Base-by-base conservation (phyloP, 2,797 vertebrate genomes). In the Nasua narica region DNA sequence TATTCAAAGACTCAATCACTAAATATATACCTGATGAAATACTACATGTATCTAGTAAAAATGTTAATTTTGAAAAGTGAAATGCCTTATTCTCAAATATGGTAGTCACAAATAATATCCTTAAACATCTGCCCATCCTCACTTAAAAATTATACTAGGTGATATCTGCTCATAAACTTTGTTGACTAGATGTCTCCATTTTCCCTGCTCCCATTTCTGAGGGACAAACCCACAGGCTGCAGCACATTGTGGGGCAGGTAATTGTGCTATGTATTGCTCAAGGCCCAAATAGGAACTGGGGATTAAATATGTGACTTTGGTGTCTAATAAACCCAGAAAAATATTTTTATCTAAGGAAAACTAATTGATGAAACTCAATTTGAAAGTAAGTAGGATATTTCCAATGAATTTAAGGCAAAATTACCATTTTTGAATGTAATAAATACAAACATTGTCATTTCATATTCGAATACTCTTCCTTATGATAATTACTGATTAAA, bases 341-440 rank as follows among this genome's bases (percentile, higher is more conserved):
- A 25, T 37, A 67, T 27, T 78, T 50, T 78, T 72, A 50, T 21
- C 19, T 18, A 87, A 60, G 2, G 1, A 74, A 69, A 65, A 40
- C 48, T 29, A 1, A 92, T 2, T 88, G 76, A 72, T 46, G 50
- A n/a, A 90, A 14, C 0, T 86, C 88, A 32, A 10, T 86, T 94
- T 90, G 15, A 87, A 40, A 70, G 29, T 62, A 32, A 86, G 82
- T 16, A 70, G 85, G 70, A 83, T 46, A 67, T 81, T 76, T 74
- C 15, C 10, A 21, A n/a, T 46, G 48, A 67, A 54, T 97, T 23
- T 87, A n/a, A 82, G 56, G 43, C 15, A 65, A 96, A 96, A 60
- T 96, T 97, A 97, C 58, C 11, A 87, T 95, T 96, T 97, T 93
- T 48, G 95, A 94, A 84, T 97, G 88, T 77, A 96, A 97, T 96